A percentile compares a stretch with the other conserved stretches of the same genome.
Conservation (phyloP, 2,113 vertebrate genomes). For the Mirounga angustirostris region DNA sequence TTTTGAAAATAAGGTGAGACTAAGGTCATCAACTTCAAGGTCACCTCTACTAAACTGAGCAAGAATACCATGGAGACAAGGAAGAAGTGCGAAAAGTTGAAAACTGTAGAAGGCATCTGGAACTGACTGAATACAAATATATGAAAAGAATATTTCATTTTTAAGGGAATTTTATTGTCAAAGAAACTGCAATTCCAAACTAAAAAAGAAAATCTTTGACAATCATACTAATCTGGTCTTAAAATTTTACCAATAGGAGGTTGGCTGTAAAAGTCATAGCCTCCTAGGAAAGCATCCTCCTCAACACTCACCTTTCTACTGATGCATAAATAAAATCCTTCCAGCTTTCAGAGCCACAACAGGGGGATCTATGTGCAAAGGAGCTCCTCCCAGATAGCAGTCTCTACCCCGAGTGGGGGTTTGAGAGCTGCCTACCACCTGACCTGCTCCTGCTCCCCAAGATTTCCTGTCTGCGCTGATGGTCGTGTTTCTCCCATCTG, state of each 20-base stretch:
- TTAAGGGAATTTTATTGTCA: neutral
- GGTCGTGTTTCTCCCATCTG: neutral
- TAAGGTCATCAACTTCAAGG: neutral
- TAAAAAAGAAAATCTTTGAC: neutral
- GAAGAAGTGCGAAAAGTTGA: neutral
- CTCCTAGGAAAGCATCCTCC: neutral
- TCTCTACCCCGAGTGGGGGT: rapidly evolving
- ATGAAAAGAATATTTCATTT: neutral
- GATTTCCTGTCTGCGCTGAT: rapidly evolving
- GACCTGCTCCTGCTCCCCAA: too few species aligned
- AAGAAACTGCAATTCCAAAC: neutral
- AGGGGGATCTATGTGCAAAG: neutral
- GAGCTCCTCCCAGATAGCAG: neutral
- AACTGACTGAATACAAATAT: neutral
- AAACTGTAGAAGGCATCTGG: neutral
- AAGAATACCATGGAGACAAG: neutral
- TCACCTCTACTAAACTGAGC: neutral
- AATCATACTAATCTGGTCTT: neutral
- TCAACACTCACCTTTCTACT: neutral
- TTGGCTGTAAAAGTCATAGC: neutral
- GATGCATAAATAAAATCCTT: neutral
- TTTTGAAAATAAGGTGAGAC: neutral
- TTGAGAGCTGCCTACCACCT: rapidly evolving
- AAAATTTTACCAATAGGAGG: neutral
- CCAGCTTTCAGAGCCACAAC: neutral